Base-by-base conservation (phyloP, 1,140 invertebrate species). In the Potamilus streckersoni region DNA sequence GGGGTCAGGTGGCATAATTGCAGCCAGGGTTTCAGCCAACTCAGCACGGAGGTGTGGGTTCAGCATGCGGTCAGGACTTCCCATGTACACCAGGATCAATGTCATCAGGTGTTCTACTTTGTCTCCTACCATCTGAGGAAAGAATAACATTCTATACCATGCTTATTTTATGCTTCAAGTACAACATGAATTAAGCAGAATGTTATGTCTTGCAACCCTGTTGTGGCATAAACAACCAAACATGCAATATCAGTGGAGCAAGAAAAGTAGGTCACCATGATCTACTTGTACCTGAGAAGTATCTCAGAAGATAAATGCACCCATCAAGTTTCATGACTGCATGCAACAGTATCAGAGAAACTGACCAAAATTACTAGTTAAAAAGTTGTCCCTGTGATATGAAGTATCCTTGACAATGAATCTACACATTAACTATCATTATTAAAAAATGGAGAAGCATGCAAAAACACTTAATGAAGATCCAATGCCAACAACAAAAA, bases 11-110 rank as follows among this genome's bases (percentile, higher is more conserved):
- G 90, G 89, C 71, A 89, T 84, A 8, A 90, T 92, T 56, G 94
- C 93, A 84, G 97, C 96, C 27, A 98, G 87, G 69, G 94, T 95
- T 89, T 97, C 96, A 0, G 97, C 97, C 63, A 99, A 89, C 76
- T 94, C 92, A 1, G 97, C 97, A 74, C 96, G 92, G 66, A 98
- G 90, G 92, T 99, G 97, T 23, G 97, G 97, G 92, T 98, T 99
- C 84, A 95, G 95, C 66, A 97, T 93, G 68, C 95, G 91, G 12
- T 93, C 89, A 0, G 94, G 92, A 79, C 94, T 95, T 16, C 96
- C 95, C 93, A 94, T 94, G 80, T 92, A 93, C 8, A 93, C 90
- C 8, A 93, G 81, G 58, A 93, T 89, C 60, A 93, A 81, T 2
- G 94, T 95, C 79, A 98, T 92, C 65, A 97, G 84, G 73, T 90